These are phyloP conservation scores for Amblyjoppa fuscipennis DNA, from an alignment of 2,888 invertebrate genomes.

Conservation along the genomic window DNA sequence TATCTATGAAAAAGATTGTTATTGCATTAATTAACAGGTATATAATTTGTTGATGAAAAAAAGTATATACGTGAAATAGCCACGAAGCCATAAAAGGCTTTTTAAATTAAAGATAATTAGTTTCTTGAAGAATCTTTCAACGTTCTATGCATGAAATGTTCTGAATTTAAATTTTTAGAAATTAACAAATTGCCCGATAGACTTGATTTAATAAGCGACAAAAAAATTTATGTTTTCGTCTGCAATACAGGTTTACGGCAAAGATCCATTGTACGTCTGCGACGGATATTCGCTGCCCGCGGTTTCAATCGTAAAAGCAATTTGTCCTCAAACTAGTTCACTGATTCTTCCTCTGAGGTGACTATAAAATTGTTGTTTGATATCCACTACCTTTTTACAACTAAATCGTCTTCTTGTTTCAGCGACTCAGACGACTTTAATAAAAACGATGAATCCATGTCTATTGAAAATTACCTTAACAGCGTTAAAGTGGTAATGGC, in stretches of 20 bases:
- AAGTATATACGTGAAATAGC: too few relatives aligned
- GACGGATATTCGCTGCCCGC: slow-evolving; percentile 73
- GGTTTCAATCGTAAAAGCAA: slow-evolving; percentile 67
- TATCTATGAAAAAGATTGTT: not conserved
- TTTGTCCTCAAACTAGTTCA: slow-evolving; percentile 68
- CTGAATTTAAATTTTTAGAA: too few relatives aligned
- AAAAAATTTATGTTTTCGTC: not conserved
- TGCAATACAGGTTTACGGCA: slow-evolving; percentile 68
- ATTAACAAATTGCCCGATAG: slow-evolving; percentile 10
- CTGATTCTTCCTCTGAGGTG: slow-evolving; percentile 74
- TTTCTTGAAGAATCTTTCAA: too few relatives aligned
- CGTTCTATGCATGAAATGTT: too few relatives aligned
- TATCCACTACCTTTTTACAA: not conserved
- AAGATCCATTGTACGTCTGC: slow-evolving; percentile 68
- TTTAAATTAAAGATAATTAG: too few relatives aligned
- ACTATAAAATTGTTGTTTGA: slow-evolving; percentile 15
- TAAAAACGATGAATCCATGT: slow-evolving; percentile 70
- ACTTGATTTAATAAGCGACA: slow-evolving; percentile 3
- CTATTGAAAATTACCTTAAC: slow-evolving; percentile 67
- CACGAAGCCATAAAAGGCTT: too few relatives aligned
- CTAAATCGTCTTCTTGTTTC: slow-evolving; percentile 35
- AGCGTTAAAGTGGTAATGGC: slow-evolving; percentile 73
- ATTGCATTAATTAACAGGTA: not conserved
- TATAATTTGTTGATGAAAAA: not conserved
- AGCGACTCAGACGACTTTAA: slow-evolving; percentile 65